A percentile compares a stretch with the other conserved stretches of the same genome.
phyloP scores from a whole-genome alignment of 2,797 vertebrate genomes.

The Eulemur albifrons region DNA sequence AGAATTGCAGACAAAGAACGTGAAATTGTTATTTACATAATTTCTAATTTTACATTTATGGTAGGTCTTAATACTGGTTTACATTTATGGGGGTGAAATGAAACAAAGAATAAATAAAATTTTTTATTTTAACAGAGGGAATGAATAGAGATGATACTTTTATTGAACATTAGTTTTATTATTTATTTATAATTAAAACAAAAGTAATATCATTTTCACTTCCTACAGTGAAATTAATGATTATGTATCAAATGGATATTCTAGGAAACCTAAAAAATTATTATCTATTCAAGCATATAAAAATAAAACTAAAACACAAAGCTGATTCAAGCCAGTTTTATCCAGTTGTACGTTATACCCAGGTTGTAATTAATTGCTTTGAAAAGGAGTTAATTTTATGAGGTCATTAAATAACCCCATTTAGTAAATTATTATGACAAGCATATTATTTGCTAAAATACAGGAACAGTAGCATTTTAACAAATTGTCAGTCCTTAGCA shows the following conservation, averaged over 20 bases:
- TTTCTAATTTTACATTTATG: background rate
- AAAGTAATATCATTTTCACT: background rate
- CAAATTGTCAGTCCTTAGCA: conserved; percentile 23
- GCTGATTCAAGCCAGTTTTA: background rate
- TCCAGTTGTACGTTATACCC: background rate
- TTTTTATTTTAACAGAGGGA: background rate
- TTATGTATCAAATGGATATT: background rate
- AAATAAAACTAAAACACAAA: conserved; percentile 25
- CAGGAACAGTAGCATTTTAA: conserved; percentile 23
- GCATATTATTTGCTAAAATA: conserved; percentile 54
- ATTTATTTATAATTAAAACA: conserved; percentile 2
- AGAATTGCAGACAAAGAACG: background rate
- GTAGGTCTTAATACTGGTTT: background rate
- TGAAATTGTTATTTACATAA: background rate
- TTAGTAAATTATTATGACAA: conserved; percentile 56
- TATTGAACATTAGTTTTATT: background rate
- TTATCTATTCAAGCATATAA: background rate
- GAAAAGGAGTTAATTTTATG: conserved; percentile 58
- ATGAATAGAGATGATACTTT: background rate
- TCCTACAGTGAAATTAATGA: conserved; percentile 5
- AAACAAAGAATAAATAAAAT: conserved; percentile 9
- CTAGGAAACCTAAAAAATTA: background rate
- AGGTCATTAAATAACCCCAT: conserved; percentile 33
- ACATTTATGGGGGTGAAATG: background rate
- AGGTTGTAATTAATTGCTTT: conserved; percentile 57